Percentiles rank a stretch among this genome's conserved stretches.
These are phyloP conservation scores for Tromatobia lineatoria DNA, from an alignment of 2,888 invertebrate genomes.

Conservation along the genomic window DNA sequence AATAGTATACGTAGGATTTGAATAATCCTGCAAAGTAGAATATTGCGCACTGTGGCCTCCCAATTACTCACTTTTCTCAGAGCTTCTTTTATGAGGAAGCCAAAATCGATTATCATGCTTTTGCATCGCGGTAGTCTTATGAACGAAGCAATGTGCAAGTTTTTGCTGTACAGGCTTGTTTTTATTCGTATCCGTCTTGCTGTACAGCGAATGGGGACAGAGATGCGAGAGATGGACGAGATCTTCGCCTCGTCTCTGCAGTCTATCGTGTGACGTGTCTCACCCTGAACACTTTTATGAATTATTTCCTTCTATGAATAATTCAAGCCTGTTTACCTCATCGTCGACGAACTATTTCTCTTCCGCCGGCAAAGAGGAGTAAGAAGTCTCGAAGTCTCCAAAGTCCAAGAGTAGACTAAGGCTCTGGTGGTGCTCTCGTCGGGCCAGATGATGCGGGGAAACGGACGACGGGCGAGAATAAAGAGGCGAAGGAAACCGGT, in stretches of 20 bases:
- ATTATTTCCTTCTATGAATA: slow-evolving; percentile 77
- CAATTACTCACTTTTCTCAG: background rate
- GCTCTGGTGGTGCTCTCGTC: slow-evolving; percentile 15
- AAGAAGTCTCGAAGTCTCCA: slow-evolving; percentile 20
- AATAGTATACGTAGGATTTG: too few relatives aligned
- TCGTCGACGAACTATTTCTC: slow-evolving; percentile 67
- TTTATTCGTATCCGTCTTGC: background rate
- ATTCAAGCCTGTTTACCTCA: slow-evolving; percentile 76
- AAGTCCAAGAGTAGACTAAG: slow-evolving; percentile 23
- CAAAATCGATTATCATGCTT: background rate
- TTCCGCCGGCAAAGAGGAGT: slow-evolving; percentile 28
- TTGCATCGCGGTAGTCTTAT: background rate
- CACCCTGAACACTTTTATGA: slow-evolving; percentile 70
- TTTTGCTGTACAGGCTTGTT: background rate
- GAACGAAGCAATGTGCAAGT: background rate
- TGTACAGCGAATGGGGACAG: slow-evolving; percentile 2
- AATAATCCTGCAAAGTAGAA: too few relatives aligned
- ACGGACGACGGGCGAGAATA: slow-evolving; percentile 29
- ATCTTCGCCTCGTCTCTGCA: slow-evolving; percentile 26
- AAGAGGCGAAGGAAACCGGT: slow-evolving; percentile 6
- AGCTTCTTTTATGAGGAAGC: background rate
- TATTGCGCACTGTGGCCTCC: too few relatives aligned
- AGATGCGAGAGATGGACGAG: slow-evolving; percentile 8
- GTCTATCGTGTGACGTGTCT: slow-evolving; percentile 27
- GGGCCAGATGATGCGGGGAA: slow-evolving; percentile 11